phyloP scores from a whole-genome alignment of 2,113 vertebrate genomes.

The Gasterosteus nipponicus region DNA sequence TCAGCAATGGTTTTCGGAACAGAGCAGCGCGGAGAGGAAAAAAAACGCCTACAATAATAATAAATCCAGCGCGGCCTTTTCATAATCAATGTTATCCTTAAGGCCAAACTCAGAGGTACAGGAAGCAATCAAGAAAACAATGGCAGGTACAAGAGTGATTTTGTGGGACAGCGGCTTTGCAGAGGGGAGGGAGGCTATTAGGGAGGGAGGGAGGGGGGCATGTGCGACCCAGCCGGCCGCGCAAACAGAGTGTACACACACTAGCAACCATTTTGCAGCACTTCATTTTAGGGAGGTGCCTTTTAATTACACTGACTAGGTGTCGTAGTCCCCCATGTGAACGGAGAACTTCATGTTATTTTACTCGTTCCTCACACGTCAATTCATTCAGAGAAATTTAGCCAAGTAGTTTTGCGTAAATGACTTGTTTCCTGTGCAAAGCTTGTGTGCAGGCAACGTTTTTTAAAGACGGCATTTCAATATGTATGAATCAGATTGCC shows the following conservation, averaged over 20 bases:
- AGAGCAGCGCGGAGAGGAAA: slow-evolving; percentile 16
- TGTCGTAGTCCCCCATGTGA: not conserved
- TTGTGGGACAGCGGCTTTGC: slow-evolving; percentile 44
- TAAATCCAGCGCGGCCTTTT: slow-evolving; percentile 64
- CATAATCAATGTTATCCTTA: slow-evolving; percentile 75
- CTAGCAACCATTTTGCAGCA: not conserved
- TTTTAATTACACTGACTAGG: not conserved
- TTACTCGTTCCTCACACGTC: not conserved
- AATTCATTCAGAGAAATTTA: too few species aligned
- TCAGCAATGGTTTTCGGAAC: slow-evolving; percentile 51
- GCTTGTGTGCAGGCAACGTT: too few species aligned
- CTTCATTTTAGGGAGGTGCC: not conserved
- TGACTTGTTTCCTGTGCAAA: too few species aligned
- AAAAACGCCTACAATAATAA: slow-evolving; percentile 51
- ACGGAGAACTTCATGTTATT: not conserved
- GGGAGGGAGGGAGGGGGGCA: slow-evolving; percentile 9
- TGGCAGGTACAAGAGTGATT: slow-evolving; percentile 59
- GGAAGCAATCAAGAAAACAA: slow-evolving; percentile 71
- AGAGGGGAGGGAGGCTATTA: slow-evolving; percentile 16
- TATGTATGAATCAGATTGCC: not conserved
- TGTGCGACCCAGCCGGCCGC: slow-evolving; percentile 10
- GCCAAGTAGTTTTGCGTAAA: too few species aligned
- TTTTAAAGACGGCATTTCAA: too few species aligned
- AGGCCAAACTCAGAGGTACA: slow-evolving; percentile 71
- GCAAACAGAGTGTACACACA: not conserved